phyloP scores from a whole-genome alignment of 2,113 vertebrate species.

The Carassius auratus region DNA sequence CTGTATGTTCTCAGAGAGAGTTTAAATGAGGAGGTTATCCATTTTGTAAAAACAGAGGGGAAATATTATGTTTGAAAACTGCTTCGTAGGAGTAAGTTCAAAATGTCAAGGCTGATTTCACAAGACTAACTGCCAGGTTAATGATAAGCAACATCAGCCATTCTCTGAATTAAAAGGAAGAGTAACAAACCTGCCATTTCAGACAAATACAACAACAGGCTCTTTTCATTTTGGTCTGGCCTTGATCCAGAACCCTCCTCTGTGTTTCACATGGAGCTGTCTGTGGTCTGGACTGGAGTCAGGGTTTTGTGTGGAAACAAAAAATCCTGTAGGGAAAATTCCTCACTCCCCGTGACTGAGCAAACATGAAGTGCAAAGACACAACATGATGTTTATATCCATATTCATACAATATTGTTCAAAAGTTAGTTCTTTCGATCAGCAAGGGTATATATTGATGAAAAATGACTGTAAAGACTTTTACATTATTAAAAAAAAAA shows the following conservation, averaged over 20 bases:
- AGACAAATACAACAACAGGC: conserved; percentile 12
- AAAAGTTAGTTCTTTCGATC: neutral
- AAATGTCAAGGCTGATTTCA: conserved; percentile 12
- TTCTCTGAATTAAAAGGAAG: neutral
- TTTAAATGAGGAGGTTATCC: neutral
- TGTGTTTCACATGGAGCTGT: conserved; percentile 15
- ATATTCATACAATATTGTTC: neutral
- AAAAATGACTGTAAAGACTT: no score
- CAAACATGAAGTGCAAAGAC: neutral
- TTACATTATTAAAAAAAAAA: no score
- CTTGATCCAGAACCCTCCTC: neutral
- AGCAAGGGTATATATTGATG: no score
- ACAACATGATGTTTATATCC: neutral
- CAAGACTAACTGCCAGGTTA: neutral
- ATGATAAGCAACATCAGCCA: neutral
- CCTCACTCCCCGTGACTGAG: neutral
- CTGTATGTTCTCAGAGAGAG: conserved; percentile 8
- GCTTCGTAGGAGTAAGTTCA: neutral
- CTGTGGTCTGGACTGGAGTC: conserved; percentile 25
- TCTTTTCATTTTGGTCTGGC: conserved; percentile 32
- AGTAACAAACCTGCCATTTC: neutral
- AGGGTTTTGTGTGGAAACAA: conserved; percentile 13
- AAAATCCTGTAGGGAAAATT: conserved; percentile 35
- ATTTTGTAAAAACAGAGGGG: neutral
- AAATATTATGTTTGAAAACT: conserved; percentile 24